These are phyloP conservation scores for Agrotis puta DNA, from an alignment of 2,888 invertebrate genomes.

Conservation along the genomic window DNA sequence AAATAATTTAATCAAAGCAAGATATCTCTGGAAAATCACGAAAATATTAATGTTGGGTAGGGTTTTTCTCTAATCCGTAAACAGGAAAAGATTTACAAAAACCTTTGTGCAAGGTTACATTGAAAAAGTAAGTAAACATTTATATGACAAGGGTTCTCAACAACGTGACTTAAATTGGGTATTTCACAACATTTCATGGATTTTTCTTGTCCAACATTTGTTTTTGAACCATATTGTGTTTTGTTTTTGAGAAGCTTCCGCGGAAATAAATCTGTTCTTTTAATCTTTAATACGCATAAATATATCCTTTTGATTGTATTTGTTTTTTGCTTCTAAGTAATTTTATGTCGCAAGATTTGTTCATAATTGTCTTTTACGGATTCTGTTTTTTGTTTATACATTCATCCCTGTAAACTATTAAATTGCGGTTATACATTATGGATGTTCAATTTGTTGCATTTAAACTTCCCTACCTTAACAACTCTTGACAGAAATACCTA, in stretches of 20 bases:
- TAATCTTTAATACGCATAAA: too few species aligned
- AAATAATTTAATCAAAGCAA: neutral
- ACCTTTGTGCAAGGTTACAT: neutral
- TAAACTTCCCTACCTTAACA: too few species aligned
- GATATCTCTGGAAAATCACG: neutral
- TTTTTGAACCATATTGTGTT: constrained; percentile 2
- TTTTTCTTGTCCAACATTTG: neutral
- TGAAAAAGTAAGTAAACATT: neutral
- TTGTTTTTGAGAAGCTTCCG: constrained; percentile 4
- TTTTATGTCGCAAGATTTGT: neutral
- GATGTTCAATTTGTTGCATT: too few species aligned
- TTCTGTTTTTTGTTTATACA: constrained; percentile 9
- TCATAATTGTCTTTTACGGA: neutral
- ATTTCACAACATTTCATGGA: neutral
- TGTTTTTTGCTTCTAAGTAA: neutral
- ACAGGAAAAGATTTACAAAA: constrained; percentile 2
- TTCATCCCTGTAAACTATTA: too few species aligned
- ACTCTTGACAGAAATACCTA: too few species aligned
- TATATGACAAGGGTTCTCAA: neutral
- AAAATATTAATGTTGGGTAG: too few species aligned
- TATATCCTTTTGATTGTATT: too few species aligned
- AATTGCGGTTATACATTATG: too few species aligned
- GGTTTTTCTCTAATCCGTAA: neutral
- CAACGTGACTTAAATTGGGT: constrained; percentile 1
- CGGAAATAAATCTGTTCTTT: too few species aligned